Evolutionary conservation across 2,888 invertebrate genomes (phyloP), one percentile per base, ranked within the genome.

Genomic region (Nipponacmea schrenckii): DNA sequence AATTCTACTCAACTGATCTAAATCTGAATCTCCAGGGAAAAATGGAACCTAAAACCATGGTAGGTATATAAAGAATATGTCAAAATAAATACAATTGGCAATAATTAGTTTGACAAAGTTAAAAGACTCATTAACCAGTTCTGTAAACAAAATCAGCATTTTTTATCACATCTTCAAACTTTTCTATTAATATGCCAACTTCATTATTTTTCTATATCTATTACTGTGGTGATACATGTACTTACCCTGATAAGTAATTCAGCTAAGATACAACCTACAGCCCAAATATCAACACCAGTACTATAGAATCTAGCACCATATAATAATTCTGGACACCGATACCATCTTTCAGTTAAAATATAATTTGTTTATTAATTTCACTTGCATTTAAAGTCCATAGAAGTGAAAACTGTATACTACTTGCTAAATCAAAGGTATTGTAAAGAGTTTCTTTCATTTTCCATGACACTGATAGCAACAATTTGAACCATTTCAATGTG

Each of bases 271-370:
- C 99, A 99, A 4, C 99, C 99, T 15, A 97, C 93, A 4, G 99
- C 98, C 99, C 99, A 99, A 91, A 98, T 97, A 87, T 99, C 99
- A 20, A 99, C 95, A 1, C 96, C 96, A n/a, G 94, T 95, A 17
- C 96, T 95, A 89, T 99, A 99, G 85, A 95, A 94, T 65, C 95
- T 92, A 0, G 98, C 96, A 26, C 99, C 99, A 90, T 95, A 98
- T 50, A 99, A 90, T 45, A 99, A 90, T 89, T 99, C 99, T 0
- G 99, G 99, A 44, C 94, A 92, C 86, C 95, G 92, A 82, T 90
- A 90, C 91, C 91, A 91, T 74, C 88, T 88, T 75, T 17, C 76
- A 77, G 50, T 68, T 68, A 62, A 73, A 62, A 31, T n/a, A n/a
- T n/a, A n/a, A n/a, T n/a, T n/a, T n/a, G n/a, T n/a, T n/a, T n/a